Evolutionary conservation across 2,888 invertebrate genomes (phyloP), one percentile per base, ranked within the genome.

Genomic region (Synanthedon formicaeformis): DNA sequence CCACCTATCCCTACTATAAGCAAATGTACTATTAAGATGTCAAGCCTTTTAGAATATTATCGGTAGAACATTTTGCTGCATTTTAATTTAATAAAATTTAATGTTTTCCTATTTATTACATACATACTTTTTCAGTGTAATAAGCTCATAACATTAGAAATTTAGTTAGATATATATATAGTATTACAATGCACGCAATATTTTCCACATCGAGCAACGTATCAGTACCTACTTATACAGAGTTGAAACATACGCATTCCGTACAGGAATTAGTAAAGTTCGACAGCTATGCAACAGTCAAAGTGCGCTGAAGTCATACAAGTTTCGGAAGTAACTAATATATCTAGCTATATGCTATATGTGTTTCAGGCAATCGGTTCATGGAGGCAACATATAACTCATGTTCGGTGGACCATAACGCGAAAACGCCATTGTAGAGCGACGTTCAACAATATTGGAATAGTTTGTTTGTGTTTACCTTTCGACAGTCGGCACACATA

Each of bases 391-490:
- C 49, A 16, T 23, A 49, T 75, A 74, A 71, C 69, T 66, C 65
- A 63, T 64, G 66, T 61, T 62, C 74, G 64, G 64, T 68, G 69
- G 70, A 67, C 73, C 75, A 70, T 72, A 65, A 62, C 60, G 62
- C 58, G 62, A 60, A 66, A 73, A 69, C 54, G 67, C 70, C 62
- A 64, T 65, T 63, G 68, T 67, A 63, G 60, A 66, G 62, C 60
- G 61, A 61, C 67, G 70, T 67, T 66, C 69, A 67, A 69, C 77
- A 73, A 75, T 78, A 79, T 78, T 77, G 76, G 67, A 73, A 73
- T 74, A 54, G 56, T 56, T 54, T 75, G 73, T 76, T 74, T 72
- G 69, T 77, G 62, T 78, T 79, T 78, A 75, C 75, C 65, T 74
- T 73, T 68, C 72, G 60, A 56, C 52, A 57, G 54, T 52, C 55